These are phyloP conservation scores for Notoglanidium macrostoma DNA, from an alignment of 2,797 vertebrate genomes.

Conservation along the genomic window DNA sequence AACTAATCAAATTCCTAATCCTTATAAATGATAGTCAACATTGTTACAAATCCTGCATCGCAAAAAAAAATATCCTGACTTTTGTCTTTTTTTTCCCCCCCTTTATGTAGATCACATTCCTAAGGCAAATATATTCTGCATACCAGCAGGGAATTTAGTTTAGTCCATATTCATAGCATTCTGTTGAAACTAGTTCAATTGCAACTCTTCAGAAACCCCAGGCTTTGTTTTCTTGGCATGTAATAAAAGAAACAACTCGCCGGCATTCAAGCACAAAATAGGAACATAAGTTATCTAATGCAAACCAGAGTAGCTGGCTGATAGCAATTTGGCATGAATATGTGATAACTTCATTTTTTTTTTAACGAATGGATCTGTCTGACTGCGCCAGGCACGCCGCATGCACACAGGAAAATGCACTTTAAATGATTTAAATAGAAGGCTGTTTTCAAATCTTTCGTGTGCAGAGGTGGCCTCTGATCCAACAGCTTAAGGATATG, in stretches of 20 bases:
- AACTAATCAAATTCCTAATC: neutral
- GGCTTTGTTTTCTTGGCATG: constrained; percentile 46
- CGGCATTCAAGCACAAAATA: constrained; percentile 32
- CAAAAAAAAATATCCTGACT: neutral
- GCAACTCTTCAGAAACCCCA: constrained; percentile 26
- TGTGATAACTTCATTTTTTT: constrained; percentile 5
- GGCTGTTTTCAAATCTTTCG: neutral
- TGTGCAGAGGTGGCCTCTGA: neutral
- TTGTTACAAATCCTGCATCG: neutral
- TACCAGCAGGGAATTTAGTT: constrained; percentile 6
- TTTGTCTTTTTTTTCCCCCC: neutral
- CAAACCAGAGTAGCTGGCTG: constrained; percentile 35
- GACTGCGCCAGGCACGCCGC: neutral
- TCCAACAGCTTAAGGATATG: neutral
- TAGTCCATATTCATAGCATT: constrained; percentile 30
- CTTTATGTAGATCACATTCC: neutral
- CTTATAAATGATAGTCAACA: constrained; percentile 17
- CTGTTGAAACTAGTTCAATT: constrained; percentile 7
- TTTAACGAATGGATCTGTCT: constrained; percentile 9
- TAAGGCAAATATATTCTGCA: constrained; percentile 4
- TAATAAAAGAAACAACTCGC: constrained; percentile 34
- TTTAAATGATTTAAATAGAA: constrained; percentile 27
- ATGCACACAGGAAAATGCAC: constrained; percentile 12
- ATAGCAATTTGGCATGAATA: constrained; percentile 31
- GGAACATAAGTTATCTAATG: constrained; percentile 41